Evolutionary conservation across 2,797 vertebrate species (phyloP), one percentile per base, ranked within the genome.

Genomic region (Pogoniulus pusillus): DNA sequence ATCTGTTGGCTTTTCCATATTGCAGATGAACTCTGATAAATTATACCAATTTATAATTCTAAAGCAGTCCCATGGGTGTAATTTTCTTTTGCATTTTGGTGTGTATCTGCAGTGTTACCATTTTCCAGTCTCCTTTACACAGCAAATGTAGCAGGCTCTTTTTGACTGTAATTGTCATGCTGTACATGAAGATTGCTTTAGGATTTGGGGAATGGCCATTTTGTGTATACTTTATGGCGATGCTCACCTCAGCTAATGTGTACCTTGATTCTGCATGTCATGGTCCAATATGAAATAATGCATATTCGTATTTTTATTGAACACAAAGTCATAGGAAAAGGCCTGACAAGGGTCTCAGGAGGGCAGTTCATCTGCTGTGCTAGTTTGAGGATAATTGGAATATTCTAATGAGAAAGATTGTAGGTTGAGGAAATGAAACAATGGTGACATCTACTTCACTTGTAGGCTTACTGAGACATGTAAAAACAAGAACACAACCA

Each of bases 1-100:
- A 65, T 90, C 37, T 89, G 49, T 72, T 86, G 51, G 11, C 59
- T 80, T 77, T n/a, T 84, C 34, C 34, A 20, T 62, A 47, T 51
- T 80, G 62, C 4, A 12, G 45, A 68, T 87, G 71, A 93, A 89
- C 82, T 88, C 54, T 39, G 62, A 90, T 71, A 85, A 93, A 93
- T 90, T 85, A 93, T 22, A 65, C 39, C 63, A 64, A 85, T 84
- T 88, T 85, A 91, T 87, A 65, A 91, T 87, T 90, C 82, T 82
- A 71, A 85, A 90, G 27, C 0, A 1, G 63, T 74, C 65, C 58
- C 62, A 13, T n/a, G 55, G 47, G 41, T 64, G 58, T 65, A 23
- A 55, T 81, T 47, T 71, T 63, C 66, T 90, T 90, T 62, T 62
- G 16, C 51, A 62, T 82, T 90, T 93, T 77, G 43, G 19, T 58